A percentile compares a stretch with the other conserved stretches of the same genome.
Evolutionary conservation across 2,113 vertebrate genomes (phyloP).

Genomic region (Gallinago media): DNA sequence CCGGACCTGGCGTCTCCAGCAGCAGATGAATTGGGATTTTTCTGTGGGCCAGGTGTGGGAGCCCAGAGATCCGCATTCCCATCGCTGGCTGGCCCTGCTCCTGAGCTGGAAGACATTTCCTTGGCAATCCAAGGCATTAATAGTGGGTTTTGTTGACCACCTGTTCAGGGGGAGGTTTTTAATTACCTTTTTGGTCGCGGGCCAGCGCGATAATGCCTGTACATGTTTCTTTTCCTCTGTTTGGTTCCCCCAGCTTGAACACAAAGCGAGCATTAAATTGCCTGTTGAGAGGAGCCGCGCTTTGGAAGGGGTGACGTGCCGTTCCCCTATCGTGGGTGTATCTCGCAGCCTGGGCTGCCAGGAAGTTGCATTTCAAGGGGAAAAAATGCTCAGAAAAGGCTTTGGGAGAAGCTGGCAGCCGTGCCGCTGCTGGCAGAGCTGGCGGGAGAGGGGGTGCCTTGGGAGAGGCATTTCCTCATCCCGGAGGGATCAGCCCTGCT

Average conservation of each 20-base stretch:
- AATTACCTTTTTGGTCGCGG: constrained; percentile 62
- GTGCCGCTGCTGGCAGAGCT: accelerated
- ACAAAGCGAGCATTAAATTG: constrained; percentile 45
- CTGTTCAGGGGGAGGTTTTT: constrained; percentile 57
- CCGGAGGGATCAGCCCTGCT: accelerated
- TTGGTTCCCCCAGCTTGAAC: constrained; percentile 43
- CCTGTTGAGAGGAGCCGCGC: neutral
- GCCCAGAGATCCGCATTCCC: constrained; percentile 61
- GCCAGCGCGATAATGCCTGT: constrained; percentile 32
- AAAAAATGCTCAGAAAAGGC: neutral
- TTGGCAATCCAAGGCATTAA: neutral
- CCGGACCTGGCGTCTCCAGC: neutral
- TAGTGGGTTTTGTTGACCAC: constrained; percentile 15
- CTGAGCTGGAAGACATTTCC: constrained; percentile 20
- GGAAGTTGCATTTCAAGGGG: neutral
- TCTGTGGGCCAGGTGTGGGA: constrained; percentile 72
- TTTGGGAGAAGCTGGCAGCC: neutral
- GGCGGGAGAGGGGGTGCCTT: neutral
- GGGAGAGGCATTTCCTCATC: neutral
- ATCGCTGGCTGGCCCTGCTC: constrained; percentile 54
- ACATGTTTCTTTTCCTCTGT: neutral
- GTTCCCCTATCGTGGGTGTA: neutral
- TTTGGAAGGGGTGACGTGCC: neutral
- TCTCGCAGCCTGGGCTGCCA: neutral
- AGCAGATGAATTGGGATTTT: constrained; percentile 67